Base-by-base conservation (phyloP, 2,888 invertebrate species). In the Empis livida region DNA sequence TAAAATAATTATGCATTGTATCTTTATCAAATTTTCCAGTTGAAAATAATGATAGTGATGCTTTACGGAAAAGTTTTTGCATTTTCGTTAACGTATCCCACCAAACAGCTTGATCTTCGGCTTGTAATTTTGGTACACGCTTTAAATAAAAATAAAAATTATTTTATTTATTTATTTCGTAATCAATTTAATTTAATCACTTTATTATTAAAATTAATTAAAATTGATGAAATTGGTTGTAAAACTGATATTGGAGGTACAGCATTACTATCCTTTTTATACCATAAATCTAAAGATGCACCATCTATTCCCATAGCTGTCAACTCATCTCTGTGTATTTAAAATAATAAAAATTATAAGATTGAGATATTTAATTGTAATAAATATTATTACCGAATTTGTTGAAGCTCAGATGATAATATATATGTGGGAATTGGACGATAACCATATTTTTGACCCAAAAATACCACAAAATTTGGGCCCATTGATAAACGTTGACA, bases 361-460 rank as follows among this genome's bases (percentile, higher is more conserved):
- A 16, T 38, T n/a, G n/a, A 38, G 9, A 38, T 27, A 31, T 14
- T 9, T 27, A 2, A 27, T 17, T 8, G 35, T 17, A 23, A 42
- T 32, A 5, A n/a, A 4, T 3, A 15, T 37, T 9, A 15, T 37
- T 15, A 9, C 6, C 15, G 2, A 14, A 17, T 39, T 11, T 10
- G 16, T 61, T 87, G 87, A 44, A 96, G 75, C 62, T 97, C 94
- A 0, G 87, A 87, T 27, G 92, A 93, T 1, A 92, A 71, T 49
- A 97, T 92, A 63, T 93, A 91, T 0, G 95, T 94, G 1, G 96
- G 97, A 55, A 97, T 91, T 0, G 97, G 96, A 13, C 97, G 80
- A 68, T 97, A 97, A 16, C 97, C 97, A 68, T 97, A 97, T 68
- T 97, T 97, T 72, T 97, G 96, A 0, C 96, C 96, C 16, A 96